Base-by-base conservation (phyloP, 2,113 vertebrate species). In the Puffinus mauretanicus region DNA sequence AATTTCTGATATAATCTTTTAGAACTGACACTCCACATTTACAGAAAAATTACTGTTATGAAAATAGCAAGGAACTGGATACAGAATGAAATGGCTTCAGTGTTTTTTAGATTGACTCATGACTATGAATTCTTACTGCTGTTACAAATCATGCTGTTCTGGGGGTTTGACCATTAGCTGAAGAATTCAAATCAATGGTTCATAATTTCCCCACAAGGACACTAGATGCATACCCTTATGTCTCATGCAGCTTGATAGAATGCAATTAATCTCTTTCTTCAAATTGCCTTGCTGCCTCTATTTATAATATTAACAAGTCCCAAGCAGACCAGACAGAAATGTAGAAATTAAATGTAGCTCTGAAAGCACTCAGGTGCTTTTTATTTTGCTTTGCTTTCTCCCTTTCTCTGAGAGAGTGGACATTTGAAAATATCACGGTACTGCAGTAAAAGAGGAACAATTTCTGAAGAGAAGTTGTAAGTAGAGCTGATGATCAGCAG, bases 271-370 rank as follows among this genome's bases (percentile, higher is more conserved):
- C 76, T 84, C 32, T 78, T 83, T 24, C 26, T 90, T 84, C 67
- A 80, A 57, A 93, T 77, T 90, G 46, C 52, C 34, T 85, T 80
- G 25, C 64, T 91, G 29, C 26, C 25, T 92, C 65, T 92, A 49
- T 90, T 97, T 86, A 38, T 67, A 84, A 47, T 60, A 86, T 84
- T 91, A 92, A 69, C n/a, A 94, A 92, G 73, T 77, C 47, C 52
- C 34, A 93, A 67, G 13, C 29, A 95, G 47, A 75, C 18, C 24
- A 86, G 54, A 52, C 40, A 69, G 44, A 27, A 89, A 85, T 19
- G 18, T 42, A 72, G 42, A 92, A 91, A 94, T 65, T 69, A 91
- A 91, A 77, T 18, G 44, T 17, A 80, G 16, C 18, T 93, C 71
- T 82, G 69, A 86, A 92, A 92, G 9, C 19, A 70, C 12, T 67